These are phyloP conservation scores for Pempheris klunzingeri DNA, from an alignment of 2,797 vertebrate species.

Conservation along the genomic window DNA sequence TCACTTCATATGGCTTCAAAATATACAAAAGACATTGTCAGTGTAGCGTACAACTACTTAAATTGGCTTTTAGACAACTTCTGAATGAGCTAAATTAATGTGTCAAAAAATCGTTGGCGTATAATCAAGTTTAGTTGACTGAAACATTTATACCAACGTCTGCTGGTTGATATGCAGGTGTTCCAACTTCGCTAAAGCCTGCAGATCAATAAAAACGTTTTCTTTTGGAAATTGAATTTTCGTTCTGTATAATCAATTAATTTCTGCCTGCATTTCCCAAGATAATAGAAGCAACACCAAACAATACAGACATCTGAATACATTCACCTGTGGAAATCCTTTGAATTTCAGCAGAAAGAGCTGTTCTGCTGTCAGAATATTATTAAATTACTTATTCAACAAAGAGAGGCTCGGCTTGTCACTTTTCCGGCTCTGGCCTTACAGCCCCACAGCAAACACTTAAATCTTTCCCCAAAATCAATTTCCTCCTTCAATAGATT, in stretches of 20 bases:
- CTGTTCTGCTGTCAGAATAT: conserved; percentile 41
- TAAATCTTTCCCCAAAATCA: conserved; percentile 47
- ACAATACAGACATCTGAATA: conserved; percentile 29
- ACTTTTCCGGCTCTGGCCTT: conserved; percentile 13
- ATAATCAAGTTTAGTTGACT: conserved; percentile 6
- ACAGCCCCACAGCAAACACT: conserved; percentile 32
- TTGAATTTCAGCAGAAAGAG: conserved; percentile 34
- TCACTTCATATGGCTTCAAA: conserved; percentile 23
- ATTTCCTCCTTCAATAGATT: conserved; percentile 48
- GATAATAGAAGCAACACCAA: conserved; percentile 47
- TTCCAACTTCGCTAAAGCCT: conserved; percentile 21
- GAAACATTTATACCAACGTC: conserved; percentile 16
- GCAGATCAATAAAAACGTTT: conserved; percentile 47
- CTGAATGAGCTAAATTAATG: conserved; percentile 12
- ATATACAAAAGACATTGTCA: background rate
- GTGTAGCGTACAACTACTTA: background rate
- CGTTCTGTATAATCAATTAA: conserved; percentile 43
- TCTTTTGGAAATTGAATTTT: conserved; percentile 50
- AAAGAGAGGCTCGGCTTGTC: background rate
- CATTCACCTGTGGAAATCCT: conserved; percentile 32
- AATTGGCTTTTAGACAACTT: conserved; percentile 7
- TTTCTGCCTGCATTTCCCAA: conserved; percentile 34
- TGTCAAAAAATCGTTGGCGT: conserved; percentile 19
- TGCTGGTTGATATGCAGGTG: conserved; percentile 30
- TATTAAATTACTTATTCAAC: conserved; percentile 53